Percentiles rank a stretch among this genome's conserved stretches.
phyloP scores from a whole-genome alignment of 2,888 invertebrate genomes.

The Nineta flava region DNA sequence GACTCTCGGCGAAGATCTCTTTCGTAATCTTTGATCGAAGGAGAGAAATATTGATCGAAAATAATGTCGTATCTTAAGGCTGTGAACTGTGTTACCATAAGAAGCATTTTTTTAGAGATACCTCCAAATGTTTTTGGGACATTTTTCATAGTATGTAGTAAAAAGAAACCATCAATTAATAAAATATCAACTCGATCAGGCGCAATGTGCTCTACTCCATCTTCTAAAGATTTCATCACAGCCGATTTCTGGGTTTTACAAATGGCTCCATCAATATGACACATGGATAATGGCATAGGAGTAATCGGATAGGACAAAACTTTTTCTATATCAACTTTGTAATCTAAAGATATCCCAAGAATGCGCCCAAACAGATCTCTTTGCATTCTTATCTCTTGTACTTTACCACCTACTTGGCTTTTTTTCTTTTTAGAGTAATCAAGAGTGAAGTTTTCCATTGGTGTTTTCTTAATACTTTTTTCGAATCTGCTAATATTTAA shows the following conservation, averaged over 20 bases:
- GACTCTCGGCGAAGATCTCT: constrained; percentile 11
- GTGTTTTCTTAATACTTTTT: constrained; percentile 9
- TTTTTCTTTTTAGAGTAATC: constrained; percentile 11
- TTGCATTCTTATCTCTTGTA: constrained; percentile 15
- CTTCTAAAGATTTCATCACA: constrained; percentile 14
- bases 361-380: constrained; percentile 8
- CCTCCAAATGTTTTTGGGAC: constrained; percentile 17
- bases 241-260: constrained; percentile 17
- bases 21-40: constrained; percentile 12
- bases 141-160: constrained; percentile 18
- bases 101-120: constrained; percentile 18
- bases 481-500: constrained; percentile 14
- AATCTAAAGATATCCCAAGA: constrained; percentile 13
- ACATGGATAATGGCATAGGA: constrained; percentile 17
- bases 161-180: constrained; percentile 20
- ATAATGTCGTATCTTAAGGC: constrained; percentile 13
- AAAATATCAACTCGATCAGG: constrained; percentile 14
- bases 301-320: constrained; percentile 18
- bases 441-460: constrained; percentile 14
- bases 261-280: constrained; percentile 17
- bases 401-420: constrained; percentile 14
- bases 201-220: constrained; percentile 8
- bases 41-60: background rate
- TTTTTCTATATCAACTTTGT: constrained; percentile 13
- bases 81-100: constrained; percentile 13